Evolutionary conservation across 2,113 vertebrate genomes (phyloP), one percentile per base, ranked within the genome.

Genomic region (Chaenogobius annularis): DNA sequence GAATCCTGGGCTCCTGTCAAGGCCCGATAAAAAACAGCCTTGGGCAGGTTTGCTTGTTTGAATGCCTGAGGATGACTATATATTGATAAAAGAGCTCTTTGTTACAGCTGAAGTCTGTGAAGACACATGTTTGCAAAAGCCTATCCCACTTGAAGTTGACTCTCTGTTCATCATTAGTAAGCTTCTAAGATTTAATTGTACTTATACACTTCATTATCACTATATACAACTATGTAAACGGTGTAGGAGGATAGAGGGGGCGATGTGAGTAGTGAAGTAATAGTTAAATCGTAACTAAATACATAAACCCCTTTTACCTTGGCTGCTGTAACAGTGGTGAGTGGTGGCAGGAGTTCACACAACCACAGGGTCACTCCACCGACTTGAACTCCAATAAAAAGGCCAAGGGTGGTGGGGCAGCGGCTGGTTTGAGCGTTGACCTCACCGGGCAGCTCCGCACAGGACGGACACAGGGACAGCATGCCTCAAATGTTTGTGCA

Each of bases 391-490:
- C 84, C 73, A 81, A 69, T 84, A 85, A 87, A 86, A 70, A 84
- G 91, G 86, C 75, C 84, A 91, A 83, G 89, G 88, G 88, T 90
- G 77, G 37, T 0, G 46, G 26, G 81, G 78, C 80, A 35, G 0
- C 65, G 83, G 66, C 83, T 90, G 87, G 84, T 91, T 89, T 89
- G 77, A 71, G 71, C 81, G 85, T 92, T 90, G 89, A 90, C 88
- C 90, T 88, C 61, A 75, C 75, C 17, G 59, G 74, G 75, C 80
- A 35, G 74, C 73, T 79, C 55, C 2, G 23, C 54, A 73, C 72
- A 76, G 69, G 62, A 58, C 13, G 72, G 78, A 66, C 81, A 71
- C 47, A 70, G 55, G 66, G 82, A 68, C 79, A 54, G 77, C 73
- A 19, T 73, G 80, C 83, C 82, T 84, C 56, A 83, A 90, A 92